phyloP scores from a whole-genome alignment of 2,113 vertebrate genomes.

The Felis catus region DNA sequence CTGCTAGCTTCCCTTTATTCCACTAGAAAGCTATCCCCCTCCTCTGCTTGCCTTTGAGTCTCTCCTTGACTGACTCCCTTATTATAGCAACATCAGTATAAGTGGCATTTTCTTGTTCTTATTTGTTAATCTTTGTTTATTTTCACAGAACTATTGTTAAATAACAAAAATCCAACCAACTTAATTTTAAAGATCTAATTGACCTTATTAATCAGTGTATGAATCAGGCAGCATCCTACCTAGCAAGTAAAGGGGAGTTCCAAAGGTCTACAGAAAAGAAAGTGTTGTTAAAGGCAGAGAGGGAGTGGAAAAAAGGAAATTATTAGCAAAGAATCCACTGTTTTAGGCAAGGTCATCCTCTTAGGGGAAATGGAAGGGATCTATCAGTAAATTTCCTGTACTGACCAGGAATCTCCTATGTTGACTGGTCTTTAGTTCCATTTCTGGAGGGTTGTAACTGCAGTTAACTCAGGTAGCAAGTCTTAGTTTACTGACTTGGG shows the following conservation, averaged over 20 bases:
- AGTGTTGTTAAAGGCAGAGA: neutral
- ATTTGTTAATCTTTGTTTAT: neutral
- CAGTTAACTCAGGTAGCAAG: neutral
- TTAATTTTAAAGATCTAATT: neutral
- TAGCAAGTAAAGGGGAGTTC: neutral
- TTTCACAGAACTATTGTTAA: neutral
- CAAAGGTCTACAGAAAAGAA: neutral
- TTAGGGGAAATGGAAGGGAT: neutral
- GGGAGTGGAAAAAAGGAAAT: neutral
- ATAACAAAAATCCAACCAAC: neutral
- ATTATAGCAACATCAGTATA: neutral
- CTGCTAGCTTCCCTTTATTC: neutral
- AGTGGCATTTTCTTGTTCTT: neutral
- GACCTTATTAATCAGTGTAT: neutral
- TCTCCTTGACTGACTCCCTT: neutral
- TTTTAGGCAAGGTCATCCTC: neutral
- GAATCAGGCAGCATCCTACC: neutral
- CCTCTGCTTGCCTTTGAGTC: neutral
- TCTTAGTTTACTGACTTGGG: neutral
- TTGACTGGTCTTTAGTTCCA: neutral
- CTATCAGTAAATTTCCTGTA: neutral
- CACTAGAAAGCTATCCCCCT: neutral
- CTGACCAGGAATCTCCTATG: neutral
- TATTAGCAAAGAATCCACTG: neutral
- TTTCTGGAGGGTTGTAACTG: neutral